Evolutionary conservation across 2,797 vertebrate genomes (phyloP).

Genomic region (Xyrichtys novacula): DNA sequence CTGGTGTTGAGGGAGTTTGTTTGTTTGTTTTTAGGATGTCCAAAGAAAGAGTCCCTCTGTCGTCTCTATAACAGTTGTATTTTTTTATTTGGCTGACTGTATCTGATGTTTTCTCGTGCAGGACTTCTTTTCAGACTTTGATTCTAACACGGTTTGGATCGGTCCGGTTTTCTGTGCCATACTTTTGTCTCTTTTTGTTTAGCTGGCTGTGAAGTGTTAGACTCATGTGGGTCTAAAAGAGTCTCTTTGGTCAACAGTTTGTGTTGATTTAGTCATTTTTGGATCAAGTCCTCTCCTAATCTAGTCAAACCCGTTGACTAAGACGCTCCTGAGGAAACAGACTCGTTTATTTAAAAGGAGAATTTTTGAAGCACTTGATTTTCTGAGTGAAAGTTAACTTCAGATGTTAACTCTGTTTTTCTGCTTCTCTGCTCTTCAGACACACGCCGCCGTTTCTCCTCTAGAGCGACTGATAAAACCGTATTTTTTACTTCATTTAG

Average conservation of each 20-base stretch:
- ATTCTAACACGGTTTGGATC: conserved; percentile 45
- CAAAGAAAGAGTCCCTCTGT: conserved; percentile 64
- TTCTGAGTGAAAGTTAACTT: conserved; percentile 24
- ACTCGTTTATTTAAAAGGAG: conserved; percentile 34
- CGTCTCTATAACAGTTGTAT: conserved; percentile 55
- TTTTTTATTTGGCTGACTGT: conserved; percentile 56
- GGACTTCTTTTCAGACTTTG: conserved; percentile 43
- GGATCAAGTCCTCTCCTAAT: conserved; percentile 34
- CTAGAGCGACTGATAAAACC: conserved; percentile 29
- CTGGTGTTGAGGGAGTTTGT: too few species aligned
- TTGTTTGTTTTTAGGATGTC: conserved; percentile 48
- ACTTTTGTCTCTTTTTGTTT: conserved; percentile 45
- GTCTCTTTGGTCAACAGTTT: conserved; percentile 52
- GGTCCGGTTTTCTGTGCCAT: conserved; percentile 63
- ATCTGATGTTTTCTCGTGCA: conserved; percentile 44
- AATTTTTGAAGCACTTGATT: conserved; percentile 48
- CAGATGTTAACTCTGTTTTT: conserved; percentile 16
- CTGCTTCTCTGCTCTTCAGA: conserved; percentile 16
- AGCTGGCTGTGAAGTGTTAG: conserved; percentile 53
- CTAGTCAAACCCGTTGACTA: conserved; percentile 44
- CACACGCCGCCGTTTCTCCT: conserved; percentile 31
- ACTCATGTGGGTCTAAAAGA: conserved; percentile 27
- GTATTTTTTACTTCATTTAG: conserved; percentile 15
- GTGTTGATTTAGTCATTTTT: conserved; percentile 31
- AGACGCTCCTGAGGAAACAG: conserved; percentile 20